A percentile compares a stretch with the other conserved stretches of the same genome.
Conservation (phyloP, 2,113 vertebrate species). For the rabbit (Oryctolagus cuniculus) region DNA sequence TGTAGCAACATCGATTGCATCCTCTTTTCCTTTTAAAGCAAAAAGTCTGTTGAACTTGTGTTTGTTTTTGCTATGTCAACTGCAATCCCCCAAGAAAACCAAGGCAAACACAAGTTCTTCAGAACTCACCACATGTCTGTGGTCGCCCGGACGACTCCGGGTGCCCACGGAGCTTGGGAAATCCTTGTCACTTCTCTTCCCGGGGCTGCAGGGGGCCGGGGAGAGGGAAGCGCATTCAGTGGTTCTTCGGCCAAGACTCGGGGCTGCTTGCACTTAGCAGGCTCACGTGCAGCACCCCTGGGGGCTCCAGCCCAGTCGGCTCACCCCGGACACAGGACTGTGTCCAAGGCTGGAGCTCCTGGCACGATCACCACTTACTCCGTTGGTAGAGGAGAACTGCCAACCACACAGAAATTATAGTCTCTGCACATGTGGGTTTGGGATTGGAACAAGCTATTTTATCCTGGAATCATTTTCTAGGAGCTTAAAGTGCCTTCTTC, state of each 20-base stretch:
- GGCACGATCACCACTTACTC: slow-evolving; percentile 19
- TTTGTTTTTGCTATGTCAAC: slow-evolving; percentile 45
- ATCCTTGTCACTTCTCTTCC: no score
- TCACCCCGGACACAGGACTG: accelerated
- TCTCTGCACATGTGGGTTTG: slow-evolving; percentile 67
- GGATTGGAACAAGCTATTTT: slow-evolving; percentile 70
- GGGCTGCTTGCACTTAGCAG: neutral
- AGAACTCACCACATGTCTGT: no score
- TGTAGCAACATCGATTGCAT: neutral
- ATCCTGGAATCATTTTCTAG: slow-evolving; percentile 80
- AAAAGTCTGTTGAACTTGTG: neutral
- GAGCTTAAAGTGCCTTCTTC: neutral
- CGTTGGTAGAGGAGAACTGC: slow-evolving; percentile 58
- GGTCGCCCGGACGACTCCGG: neutral
- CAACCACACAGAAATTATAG: slow-evolving; percentile 78
- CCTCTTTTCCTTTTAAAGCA: neutral
- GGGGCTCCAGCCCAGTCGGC: neutral
- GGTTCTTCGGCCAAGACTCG: neutral
- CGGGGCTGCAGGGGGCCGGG: neutral
- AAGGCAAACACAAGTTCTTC: neutral
- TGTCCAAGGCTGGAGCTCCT: neutral
- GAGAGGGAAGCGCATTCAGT: accelerated
- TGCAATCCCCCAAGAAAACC: neutral
- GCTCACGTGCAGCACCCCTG: neutral
- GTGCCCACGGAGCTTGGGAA: accelerated